Conservation (phyloP, 1,140 invertebrate genomes). For the Oncopodura yosiiana region DNA sequence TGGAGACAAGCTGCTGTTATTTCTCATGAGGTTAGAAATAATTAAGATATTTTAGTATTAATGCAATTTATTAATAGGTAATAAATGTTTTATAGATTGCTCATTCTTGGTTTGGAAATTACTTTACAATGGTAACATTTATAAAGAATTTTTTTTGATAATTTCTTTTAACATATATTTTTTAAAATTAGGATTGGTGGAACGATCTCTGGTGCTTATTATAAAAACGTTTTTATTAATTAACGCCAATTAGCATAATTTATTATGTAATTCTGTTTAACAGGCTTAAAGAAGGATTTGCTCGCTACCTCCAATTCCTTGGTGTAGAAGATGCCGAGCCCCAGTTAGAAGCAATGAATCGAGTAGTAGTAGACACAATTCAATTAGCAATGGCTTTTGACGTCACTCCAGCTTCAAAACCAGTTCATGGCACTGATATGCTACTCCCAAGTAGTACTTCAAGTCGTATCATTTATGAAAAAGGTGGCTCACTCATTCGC, state of each 20-base stretch:
- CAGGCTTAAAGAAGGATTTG: conserved; percentile 47
- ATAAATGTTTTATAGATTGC: no score
- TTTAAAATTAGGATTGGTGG: conserved; percentile 14
- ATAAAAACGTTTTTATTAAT: no score
- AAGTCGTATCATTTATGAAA: conserved; percentile 19
- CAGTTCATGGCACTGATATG: conserved; percentile 48
- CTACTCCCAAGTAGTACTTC: no score
- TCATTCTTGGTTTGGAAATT: conserved; percentile 52
- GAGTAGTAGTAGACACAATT: conserved; percentile 43
- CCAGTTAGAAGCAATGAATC: conserved; percentile 41
- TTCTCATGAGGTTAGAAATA: conserved; percentile 2
- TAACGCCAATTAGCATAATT: no score
- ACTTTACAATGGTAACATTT: no score
- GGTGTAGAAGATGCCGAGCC: conserved; percentile 38
- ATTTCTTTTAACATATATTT: no score
- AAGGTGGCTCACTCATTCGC: conserved; percentile 55
- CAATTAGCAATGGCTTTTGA: conserved; percentile 46
- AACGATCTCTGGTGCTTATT: conserved; percentile 19
- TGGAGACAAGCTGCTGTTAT: conserved; percentile 10
- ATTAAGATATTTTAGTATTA: neutral
- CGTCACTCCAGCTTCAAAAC: conserved; percentile 46
- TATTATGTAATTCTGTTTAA: no score
- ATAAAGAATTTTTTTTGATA: no score
- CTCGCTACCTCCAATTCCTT: conserved; percentile 40
- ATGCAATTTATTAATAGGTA: neutral